Evolutionary conservation across 2,113 vertebrate genomes (phyloP), one percentile per base, ranked within the genome.

Genomic region (Catharus fuscescens): DNA sequence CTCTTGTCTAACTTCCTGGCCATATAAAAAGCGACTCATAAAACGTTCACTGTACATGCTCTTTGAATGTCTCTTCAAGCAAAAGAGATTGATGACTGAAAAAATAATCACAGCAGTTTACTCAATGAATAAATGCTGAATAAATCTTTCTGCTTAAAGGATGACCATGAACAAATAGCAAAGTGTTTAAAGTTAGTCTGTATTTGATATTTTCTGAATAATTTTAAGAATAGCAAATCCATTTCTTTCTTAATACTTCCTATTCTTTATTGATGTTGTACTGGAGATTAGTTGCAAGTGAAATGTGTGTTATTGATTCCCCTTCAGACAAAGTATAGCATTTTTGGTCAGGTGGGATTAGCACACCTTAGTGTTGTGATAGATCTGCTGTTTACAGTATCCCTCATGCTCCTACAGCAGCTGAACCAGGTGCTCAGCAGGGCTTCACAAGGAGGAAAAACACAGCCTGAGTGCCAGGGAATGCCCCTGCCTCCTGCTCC

Each of bases 81-180:
- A 89, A 70, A 84, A 50, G 50, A 67, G 59, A 44, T 57, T 50
- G n/a, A 57, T 34, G 70, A 56, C 82, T 93, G 54, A 73, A 90
- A 90, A 93, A 91, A 85, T 95, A 90, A 90, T 95, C 67, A 57
- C 50, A 71, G 60, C 64, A 45, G 50, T 93, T 91, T 93, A 79
- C 77, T 80, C 80, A 69, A n/a, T 65, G 71, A 90, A 83, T 54
- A 86, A 89, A 83, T 74, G 32, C 60, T 70, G 60, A 90, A 62
- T 61, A 96, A 86, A 89, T 86, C 71, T 74, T 92, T 90, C 40
- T 86, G 60, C 72, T 90, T 85, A 64, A 64, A 80, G 72, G 48
- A 62, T 64, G 40, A 40, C 52, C 3, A 1, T 59, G 82, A 86
- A 80, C 64, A 92, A 88, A 92, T 85, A 92, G 40, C 74, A 64